phyloP scores from a whole-genome alignment of 2,888 invertebrate species.

The Pollenia labialis region DNA sequence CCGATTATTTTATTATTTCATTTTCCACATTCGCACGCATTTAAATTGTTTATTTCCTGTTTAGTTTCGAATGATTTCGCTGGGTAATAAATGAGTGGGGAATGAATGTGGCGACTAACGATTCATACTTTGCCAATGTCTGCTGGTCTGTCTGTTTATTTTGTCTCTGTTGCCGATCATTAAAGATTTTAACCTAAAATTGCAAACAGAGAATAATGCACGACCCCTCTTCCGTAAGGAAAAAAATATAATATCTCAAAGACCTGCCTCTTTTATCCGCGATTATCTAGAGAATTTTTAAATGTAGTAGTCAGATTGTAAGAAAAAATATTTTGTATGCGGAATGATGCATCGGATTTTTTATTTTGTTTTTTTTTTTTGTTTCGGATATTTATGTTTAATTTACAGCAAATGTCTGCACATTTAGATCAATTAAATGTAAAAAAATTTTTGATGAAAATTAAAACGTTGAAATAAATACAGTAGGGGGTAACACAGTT shows the following conservation, averaged over 20 bases:
- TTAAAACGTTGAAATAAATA: slow-evolving; percentile 27
- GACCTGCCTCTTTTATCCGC: background rate
- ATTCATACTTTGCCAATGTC: slow-evolving; percentile 59
- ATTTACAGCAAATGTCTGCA: slow-evolving; percentile 69
- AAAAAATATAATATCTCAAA: background rate
- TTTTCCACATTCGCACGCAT: slow-evolving; percentile 72
- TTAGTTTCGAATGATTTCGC: slow-evolving; percentile 61
- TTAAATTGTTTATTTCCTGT: slow-evolving; percentile 78
- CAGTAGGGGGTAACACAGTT: background rate
- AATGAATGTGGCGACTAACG: background rate
- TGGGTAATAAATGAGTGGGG: background rate
- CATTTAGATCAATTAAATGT: slow-evolving; percentile 58
- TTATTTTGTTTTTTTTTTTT: slow-evolving; percentile 12
- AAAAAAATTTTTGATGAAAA: slow-evolving; percentile 21
- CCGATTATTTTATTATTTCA: slow-evolving; percentile 66
- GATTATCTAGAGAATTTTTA: background rate
- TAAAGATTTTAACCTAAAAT: slow-evolving; percentile 62
- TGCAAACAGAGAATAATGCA: slow-evolving; percentile 35
- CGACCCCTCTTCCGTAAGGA: slow-evolving; percentile 44
- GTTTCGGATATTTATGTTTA: slow-evolving; percentile 50
- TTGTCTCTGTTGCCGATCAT: slow-evolving; percentile 50
- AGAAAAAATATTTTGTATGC: slow-evolving; percentile 7
- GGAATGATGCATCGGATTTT: slow-evolving; percentile 20
- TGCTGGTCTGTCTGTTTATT: slow-evolving; percentile 34
- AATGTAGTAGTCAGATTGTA: slow-evolving; percentile 19